phyloP scores from a whole-genome alignment of 2,888 invertebrate genomes.

The Fabriciana adippe region DNA sequence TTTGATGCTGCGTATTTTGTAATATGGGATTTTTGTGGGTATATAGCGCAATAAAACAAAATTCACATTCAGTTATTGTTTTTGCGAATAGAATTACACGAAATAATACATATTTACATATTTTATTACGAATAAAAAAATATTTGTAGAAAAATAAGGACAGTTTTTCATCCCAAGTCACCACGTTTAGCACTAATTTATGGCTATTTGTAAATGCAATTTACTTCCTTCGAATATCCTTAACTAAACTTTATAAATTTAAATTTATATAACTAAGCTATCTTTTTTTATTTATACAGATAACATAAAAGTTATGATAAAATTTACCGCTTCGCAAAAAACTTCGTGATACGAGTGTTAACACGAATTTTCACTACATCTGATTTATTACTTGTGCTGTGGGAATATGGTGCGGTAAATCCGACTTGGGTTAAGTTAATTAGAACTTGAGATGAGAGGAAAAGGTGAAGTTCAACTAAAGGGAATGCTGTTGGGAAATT shows the following conservation, averaged over 20 bases:
- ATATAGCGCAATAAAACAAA: no score
- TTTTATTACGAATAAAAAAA: no score
- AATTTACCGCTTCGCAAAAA: conserved; percentile 2
- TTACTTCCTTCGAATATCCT: no score
- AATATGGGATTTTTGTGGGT: no score
- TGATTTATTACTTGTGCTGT: conserved; percentile 45
- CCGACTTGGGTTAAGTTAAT: conserved; percentile 45
- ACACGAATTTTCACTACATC: conserved; percentile 32
- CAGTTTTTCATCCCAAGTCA: no score
- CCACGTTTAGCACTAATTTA: no score
- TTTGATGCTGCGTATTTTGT: no score
- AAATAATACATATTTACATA: no score
- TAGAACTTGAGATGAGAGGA: conserved; percentile 45
- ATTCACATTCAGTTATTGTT: no score
- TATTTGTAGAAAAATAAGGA: no score
- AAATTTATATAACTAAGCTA: neutral
- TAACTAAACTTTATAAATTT: neutral
- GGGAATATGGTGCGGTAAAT: conserved; percentile 36
- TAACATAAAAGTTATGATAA: neutral
- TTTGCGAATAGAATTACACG: no score
- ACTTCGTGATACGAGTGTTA: conserved; percentile 24
- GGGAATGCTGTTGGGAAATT: conserved; percentile 13
- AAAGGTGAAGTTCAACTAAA: conserved; percentile 25
- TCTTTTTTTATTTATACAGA: neutral
- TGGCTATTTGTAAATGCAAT: no score